phyloP scores from a whole-genome alignment of 2,888 invertebrate species.

The Gandaritis pyraliata region DNA sequence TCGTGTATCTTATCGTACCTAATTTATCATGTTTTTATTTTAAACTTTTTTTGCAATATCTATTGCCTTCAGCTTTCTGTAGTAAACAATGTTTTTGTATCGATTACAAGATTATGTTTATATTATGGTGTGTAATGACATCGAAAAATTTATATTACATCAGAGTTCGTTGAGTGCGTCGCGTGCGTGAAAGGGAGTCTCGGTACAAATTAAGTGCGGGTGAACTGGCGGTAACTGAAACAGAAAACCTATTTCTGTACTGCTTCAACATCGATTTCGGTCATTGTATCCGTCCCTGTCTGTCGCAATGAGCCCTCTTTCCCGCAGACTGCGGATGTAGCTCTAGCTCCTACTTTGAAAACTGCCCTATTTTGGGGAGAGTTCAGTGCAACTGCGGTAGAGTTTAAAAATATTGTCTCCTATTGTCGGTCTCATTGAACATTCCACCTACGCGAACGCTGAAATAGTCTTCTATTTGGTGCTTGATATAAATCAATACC shows the following conservation, averaged over 20 bases:
- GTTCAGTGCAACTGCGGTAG: constrained; percentile 51
- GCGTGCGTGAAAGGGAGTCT: constrained; percentile 47
- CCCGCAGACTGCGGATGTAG: constrained; percentile 70
- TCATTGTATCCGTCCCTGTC: constrained; percentile 60
- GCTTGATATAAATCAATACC: constrained; percentile 30
- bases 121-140: constrained; percentile 28
- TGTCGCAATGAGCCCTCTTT: constrained; percentile 60
- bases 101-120: background rate
- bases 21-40: background rate
- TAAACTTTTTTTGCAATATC: background rate
- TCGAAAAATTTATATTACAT: constrained; percentile 44
- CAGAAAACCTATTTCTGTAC: constrained; percentile 36
- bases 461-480: constrained; percentile 23
- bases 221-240: constrained; percentile 66
- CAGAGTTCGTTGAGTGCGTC: constrained; percentile 57
- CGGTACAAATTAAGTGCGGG: constrained; percentile 71
- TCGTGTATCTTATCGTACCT: constrained; percentile 6
- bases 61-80: background rate
- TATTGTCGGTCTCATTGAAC: constrained; percentile 26
- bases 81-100: background rate
- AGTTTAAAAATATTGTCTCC: constrained; percentile 45
- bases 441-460: constrained; percentile 16
- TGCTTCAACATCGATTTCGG: constrained; percentile 75
- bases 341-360: constrained; percentile 49
- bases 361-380: constrained; percentile 66